These are phyloP conservation scores for Nowickia ferox DNA, from an alignment of 2,888 invertebrate genomes.

Conservation along the genomic window DNA sequence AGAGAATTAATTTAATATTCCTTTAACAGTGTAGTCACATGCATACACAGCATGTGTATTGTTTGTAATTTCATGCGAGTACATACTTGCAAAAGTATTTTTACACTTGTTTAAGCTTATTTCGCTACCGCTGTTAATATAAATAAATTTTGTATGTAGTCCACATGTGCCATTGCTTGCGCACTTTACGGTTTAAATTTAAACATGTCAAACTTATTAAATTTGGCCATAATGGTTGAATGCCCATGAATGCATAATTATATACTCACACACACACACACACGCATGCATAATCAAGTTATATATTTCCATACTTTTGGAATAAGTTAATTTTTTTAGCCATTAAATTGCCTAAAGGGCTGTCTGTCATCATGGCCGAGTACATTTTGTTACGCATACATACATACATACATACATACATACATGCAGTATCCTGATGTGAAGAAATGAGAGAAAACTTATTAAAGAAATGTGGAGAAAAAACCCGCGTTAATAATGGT, in stretches of 20 bases:
- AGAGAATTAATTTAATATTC: slow-evolving; percentile 29
- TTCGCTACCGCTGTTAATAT: background rate
- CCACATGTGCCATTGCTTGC: background rate
- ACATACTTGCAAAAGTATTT: background rate
- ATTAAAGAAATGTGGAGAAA: background rate
- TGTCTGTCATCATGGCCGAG: slow-evolving; percentile 10
- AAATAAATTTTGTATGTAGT: background rate
- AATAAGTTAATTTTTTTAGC: slow-evolving; percentile 23
- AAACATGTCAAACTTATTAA: slow-evolving; percentile 53
- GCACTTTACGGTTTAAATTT: slow-evolving; percentile 33
- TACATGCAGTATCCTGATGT: background rate
- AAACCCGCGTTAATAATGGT: slow-evolving; percentile 30
- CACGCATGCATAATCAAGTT: background rate
- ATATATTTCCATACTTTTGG: slow-evolving; percentile 6
- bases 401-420: too few species aligned
- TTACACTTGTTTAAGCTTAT: background rate
- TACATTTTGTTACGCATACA: slow-evolving; percentile 16
- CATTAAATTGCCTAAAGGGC: slow-evolving; percentile 44
- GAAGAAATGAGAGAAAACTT: background rate
- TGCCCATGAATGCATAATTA: slow-evolving; percentile 29
- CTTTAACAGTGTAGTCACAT: background rate
- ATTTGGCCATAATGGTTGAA: slow-evolving; percentile 47
- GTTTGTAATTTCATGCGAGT: background rate
- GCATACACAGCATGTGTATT: background rate
- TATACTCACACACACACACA: background rate